Evolutionary conservation across 2,113 vertebrate genomes (phyloP), one percentile per base, ranked within the genome.

Genomic region (Hemicordylus capensis): DNA sequence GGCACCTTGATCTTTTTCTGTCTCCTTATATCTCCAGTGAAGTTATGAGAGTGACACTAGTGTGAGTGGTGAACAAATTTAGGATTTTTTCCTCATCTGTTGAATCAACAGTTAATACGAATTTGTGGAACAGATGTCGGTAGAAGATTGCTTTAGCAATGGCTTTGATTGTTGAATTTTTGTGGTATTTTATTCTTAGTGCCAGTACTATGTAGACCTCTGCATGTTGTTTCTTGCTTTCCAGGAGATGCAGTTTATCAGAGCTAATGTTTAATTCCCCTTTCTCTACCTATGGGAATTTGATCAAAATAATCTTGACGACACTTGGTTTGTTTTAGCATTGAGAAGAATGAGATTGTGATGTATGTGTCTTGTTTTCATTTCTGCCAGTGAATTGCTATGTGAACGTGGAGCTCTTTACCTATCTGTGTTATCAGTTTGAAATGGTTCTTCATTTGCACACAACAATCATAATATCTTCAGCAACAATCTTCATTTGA

Each of bases 381-480:
- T 67, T 8, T 58, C 17, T 59, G 11, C 19, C 3, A 75, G 14
- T 51, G 7, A 69, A 22, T 85, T 84, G 2, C 0, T 14, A 14
- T 46, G 11, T 72, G 15, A 3, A 46, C 0, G 0, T 6, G 0
- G 0, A 39, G 17, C 15, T 3, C 37, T 24, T 56, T 46, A 44
- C 20, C 14, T 9, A 0, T 81, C 59, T 85, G 6, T 51, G 34
- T 44, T 34, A 31, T 73, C n/a, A 66, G 28, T 54, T 44, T 64
- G 28, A 48, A 44, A n/a, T 31, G 22, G 37, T n/a, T 42, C 20
- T 58, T 31, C 46, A 76, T 3, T 20, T 69, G n/a, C 56, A 19
- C 24, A 26, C 15, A 81, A 64, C 48, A 81, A 81, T 42, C 9
- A 51, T 17, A 78, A 28, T 77, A 6, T 42, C 12, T 42, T 26